Conservation (phyloP, 2,888 invertebrate genomes). For the Platycnemis pennipes region DNA sequence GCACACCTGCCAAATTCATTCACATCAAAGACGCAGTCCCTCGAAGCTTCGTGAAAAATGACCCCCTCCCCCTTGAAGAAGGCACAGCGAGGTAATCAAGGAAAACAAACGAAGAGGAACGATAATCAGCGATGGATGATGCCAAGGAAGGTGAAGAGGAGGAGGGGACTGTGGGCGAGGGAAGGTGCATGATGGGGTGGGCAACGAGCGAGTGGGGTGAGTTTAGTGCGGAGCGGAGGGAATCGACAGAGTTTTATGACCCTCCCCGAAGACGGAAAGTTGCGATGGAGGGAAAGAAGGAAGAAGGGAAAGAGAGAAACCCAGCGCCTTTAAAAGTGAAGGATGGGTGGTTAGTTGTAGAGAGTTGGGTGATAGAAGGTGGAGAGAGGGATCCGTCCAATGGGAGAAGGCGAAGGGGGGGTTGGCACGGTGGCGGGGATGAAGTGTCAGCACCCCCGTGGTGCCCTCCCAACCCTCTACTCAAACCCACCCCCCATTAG, state of each 20-base stretch:
- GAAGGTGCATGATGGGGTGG: not conserved
- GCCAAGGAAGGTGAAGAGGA: not conserved
- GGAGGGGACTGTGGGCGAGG: not conserved
- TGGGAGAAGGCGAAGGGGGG: not conserved
- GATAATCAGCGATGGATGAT: too few species aligned
- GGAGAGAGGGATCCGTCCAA: not conserved
- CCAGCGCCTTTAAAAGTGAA: not conserved
- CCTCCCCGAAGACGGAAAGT: conserved; percentile 37
- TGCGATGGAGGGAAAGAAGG: conserved; percentile 64
- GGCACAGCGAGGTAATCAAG: too few species aligned
- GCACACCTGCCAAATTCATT: too few species aligned
- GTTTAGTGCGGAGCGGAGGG: conserved; percentile 34
- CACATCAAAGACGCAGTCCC: too few species aligned
- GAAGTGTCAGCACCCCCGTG: conserved; percentile 42
- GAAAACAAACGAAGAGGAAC: too few species aligned
- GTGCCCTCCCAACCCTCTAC: not conserved
- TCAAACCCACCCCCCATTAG: conserved; percentile 58
- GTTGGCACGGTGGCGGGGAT: not conserved
- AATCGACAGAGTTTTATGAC: not conserved
- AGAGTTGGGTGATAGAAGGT: not conserved
- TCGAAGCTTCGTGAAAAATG: too few species aligned
- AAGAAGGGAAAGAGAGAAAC: not conserved
- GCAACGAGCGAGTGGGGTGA: not conserved
- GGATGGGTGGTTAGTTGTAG: not conserved
- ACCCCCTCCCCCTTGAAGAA: too few species aligned